phyloP scores from a whole-genome alignment of 2,797 vertebrate genomes.

The Acipenser ruthenus region DNA sequence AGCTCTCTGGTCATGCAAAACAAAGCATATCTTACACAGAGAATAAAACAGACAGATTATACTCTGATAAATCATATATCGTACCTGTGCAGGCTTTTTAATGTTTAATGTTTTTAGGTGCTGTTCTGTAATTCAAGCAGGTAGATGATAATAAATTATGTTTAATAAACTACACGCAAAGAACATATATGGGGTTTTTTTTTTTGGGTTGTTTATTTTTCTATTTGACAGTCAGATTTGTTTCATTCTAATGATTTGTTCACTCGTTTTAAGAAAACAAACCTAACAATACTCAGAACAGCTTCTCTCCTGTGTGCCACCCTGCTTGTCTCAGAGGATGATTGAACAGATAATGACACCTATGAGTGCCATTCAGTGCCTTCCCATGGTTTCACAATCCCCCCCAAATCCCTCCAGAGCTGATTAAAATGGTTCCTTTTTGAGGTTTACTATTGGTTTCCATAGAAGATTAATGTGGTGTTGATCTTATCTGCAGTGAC shows the following conservation, averaged over 20 bases:
- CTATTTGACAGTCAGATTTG: neutral
- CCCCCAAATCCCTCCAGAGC: slow-evolving; percentile 30
- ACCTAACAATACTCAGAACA: neutral
- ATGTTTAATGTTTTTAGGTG: no score
- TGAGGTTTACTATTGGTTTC: slow-evolving; percentile 24
- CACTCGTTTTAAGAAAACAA: neutral
- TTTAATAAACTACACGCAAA: no score
- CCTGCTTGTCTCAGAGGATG: slow-evolving; percentile 8
- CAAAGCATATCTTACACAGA: no score
- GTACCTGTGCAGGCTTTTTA: no score
- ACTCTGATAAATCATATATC: no score
- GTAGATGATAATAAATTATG: no score
- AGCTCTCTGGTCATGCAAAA: no score
- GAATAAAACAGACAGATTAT: no score
- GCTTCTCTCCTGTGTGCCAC: neutral
- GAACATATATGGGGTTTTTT: no score
- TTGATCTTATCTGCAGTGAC: slow-evolving; percentile 31
- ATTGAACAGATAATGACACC: slow-evolving; percentile 11
- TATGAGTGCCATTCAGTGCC: slow-evolving; percentile 3
- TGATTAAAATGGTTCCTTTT: slow-evolving; percentile 40
- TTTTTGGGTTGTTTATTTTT: no score
- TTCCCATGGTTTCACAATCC: slow-evolving; percentile 12
- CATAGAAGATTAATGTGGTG: slow-evolving; percentile 42
- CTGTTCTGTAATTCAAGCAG: no score
- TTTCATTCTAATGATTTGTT: slow-evolving; percentile 1